These are phyloP conservation scores for Drosophila atripex DNA, from an alignment of 2,888 invertebrate species.

Conservation along the genomic window DNA sequence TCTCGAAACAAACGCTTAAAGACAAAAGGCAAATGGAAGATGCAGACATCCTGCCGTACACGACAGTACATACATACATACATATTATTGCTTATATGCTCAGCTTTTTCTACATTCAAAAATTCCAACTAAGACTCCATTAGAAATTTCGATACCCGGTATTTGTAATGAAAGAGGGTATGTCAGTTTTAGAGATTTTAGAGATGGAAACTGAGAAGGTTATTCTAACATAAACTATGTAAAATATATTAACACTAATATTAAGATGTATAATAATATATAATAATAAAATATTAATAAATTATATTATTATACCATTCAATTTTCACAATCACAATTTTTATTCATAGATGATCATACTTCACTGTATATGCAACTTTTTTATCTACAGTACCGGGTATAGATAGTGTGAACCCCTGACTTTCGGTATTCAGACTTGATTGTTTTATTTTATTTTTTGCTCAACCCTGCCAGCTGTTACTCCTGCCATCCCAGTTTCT, in stretches of 20 bases:
- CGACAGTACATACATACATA: not conserved
- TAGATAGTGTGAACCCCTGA: not conserved
- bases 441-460: conserved; percentile 28
- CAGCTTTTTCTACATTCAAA: not conserved
- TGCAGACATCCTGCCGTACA: not conserved
- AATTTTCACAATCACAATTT: too few species aligned
- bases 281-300: too few species aligned
- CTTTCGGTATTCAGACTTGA: not conserved
- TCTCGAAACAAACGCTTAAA: conserved; percentile 17
- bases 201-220: too few species aligned
- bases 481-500: conserved; percentile 27
- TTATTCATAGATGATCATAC: too few species aligned
- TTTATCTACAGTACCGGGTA: not conserved
- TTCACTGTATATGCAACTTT: not conserved
- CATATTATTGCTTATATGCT: not conserved
- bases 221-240: too few species aligned
- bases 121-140: conserved; percentile 17
- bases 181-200: not conserved
- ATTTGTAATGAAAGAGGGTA: not conserved
- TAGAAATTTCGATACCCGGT: conserved; percentile 10
- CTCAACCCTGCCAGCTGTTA: conserved; percentile 14
- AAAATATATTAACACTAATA: too few species aligned
- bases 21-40: conserved; percentile 32
- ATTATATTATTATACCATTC: too few species aligned
- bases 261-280: too few species aligned